These are phyloP conservation scores for Choristoneura rosaceana DNA, from an alignment of 2,888 invertebrate genomes.

Conservation along the genomic window DNA sequence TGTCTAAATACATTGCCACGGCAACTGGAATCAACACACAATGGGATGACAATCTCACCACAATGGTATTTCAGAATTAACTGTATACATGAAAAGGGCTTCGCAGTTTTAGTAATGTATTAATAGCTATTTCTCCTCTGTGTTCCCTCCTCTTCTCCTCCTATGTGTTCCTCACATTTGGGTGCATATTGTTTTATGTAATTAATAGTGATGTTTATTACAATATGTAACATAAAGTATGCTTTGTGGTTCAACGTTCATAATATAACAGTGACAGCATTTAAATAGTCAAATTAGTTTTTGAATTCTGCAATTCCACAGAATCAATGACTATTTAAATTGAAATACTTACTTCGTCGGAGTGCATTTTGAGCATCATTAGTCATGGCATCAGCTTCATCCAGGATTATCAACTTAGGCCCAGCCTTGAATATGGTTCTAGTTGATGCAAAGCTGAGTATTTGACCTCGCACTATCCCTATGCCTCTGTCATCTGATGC, in stretches of 20 bases:
- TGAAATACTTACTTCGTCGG: slow-evolving; percentile 90
- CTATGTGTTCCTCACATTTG: not conserved
- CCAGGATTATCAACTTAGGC: slow-evolving; percentile 97
- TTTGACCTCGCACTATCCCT: slow-evolving; percentile 96
- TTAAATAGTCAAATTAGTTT: no score
- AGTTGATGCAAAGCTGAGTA: slow-evolving; percentile 98
- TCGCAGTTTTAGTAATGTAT: not conserved
- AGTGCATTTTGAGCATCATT: slow-evolving; percentile 99
- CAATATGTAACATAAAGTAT: not conserved
- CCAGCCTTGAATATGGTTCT: slow-evolving; percentile 97
- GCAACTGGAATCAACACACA: slow-evolving; percentile 49
- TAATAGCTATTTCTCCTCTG: not conserved
- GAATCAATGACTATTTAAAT: not conserved
- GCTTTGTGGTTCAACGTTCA: no score
- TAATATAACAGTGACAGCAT: no score
- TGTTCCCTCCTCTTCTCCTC: no score
- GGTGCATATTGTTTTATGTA: not conserved
- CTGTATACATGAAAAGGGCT: not conserved
- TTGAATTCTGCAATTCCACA: not conserved
- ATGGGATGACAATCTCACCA: slow-evolving; percentile 3
- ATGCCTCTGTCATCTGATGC: slow-evolving; percentile 99
- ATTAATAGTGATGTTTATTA: not conserved
- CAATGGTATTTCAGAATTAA: slow-evolving; percentile 5
- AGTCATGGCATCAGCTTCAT: slow-evolving; percentile 99
- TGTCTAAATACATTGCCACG: slow-evolving; percentile 53